Percentiles rank a stretch among this genome's conserved stretches.
These are phyloP conservation scores for Lydus trimaculatus DNA, from an alignment of 2,888 invertebrate genomes.

Conservation along the genomic window DNA sequence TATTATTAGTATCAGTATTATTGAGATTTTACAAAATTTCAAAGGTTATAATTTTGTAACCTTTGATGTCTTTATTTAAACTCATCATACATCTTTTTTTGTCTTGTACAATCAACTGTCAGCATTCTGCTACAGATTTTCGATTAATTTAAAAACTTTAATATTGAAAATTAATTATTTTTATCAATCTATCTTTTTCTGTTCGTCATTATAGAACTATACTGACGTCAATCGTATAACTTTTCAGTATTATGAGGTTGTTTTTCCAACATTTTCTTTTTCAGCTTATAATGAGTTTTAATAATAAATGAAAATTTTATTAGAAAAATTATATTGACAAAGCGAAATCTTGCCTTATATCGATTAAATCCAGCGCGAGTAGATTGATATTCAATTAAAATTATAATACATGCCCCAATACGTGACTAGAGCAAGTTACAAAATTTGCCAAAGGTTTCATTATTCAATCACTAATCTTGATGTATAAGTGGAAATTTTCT, in stretches of 20 bases:
- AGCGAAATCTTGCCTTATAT: not conserved
- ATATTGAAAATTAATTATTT: conserved; percentile 2
- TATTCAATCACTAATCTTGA: not conserved
- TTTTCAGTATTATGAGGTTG: not conserved
- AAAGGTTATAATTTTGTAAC: not conserved
- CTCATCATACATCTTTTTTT: not conserved
- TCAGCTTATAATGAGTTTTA: not conserved
- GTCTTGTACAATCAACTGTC: not conserved
- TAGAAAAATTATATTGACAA: not conserved
- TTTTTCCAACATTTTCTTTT: not conserved
- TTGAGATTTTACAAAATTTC: not conserved
- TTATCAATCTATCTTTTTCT: not conserved
- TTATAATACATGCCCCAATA: not conserved
- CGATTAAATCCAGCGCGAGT: not conserved
- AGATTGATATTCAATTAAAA: not conserved
- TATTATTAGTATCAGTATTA: not conserved
- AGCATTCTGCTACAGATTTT: not conserved
- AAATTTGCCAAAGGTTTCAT: not conserved
- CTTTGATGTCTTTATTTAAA: not conserved
- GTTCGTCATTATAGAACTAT: not conserved
- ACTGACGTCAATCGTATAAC: not conserved
- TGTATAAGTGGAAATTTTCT: not conserved
- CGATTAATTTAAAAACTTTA: not conserved
- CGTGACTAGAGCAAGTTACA: not conserved
- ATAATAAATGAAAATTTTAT: not conserved